These are phyloP conservation scores for Phrynocephalus forsythii DNA, from an alignment of 2,797 vertebrate genomes.

Conservation along the genomic window DNA sequence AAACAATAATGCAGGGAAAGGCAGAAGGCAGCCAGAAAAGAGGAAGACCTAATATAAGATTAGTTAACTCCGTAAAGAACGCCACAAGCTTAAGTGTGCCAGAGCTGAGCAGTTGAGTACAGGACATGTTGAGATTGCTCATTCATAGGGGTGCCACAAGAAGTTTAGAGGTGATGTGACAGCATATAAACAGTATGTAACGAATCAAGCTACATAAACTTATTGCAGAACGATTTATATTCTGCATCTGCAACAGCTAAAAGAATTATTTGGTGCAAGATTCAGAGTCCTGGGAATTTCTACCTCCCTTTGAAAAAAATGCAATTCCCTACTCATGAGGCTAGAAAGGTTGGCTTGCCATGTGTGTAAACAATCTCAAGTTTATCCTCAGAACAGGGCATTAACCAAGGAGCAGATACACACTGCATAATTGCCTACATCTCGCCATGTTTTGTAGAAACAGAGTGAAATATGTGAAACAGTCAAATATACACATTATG, in stretches of 20 bases:
- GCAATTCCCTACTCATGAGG: background rate
- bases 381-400: background rate
- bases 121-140: too few species aligned
- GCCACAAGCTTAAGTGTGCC: too few species aligned
- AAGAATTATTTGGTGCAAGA: background rate
- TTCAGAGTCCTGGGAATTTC: background rate
- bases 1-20: too few species aligned
- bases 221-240: background rate
- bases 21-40: too few species aligned
- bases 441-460: background rate
- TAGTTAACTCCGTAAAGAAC: too few species aligned
- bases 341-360: background rate
- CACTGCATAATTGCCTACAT: background rate
- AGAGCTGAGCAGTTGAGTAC: too few species aligned
- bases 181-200: background rate
- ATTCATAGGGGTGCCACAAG: too few species aligned
- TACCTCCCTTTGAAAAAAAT: background rate
- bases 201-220: background rate
- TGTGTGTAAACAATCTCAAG: background rate
- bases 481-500: background rate
- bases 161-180: too few species aligned
- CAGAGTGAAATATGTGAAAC: slow-evolving; percentile 4
- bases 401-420: background rate
- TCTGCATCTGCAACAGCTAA: background rate
- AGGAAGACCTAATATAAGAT: too few species aligned